Evolutionary conservation across 2,888 invertebrate genomes (phyloP).

Genomic region (Oligia fasciuncula): DNA sequence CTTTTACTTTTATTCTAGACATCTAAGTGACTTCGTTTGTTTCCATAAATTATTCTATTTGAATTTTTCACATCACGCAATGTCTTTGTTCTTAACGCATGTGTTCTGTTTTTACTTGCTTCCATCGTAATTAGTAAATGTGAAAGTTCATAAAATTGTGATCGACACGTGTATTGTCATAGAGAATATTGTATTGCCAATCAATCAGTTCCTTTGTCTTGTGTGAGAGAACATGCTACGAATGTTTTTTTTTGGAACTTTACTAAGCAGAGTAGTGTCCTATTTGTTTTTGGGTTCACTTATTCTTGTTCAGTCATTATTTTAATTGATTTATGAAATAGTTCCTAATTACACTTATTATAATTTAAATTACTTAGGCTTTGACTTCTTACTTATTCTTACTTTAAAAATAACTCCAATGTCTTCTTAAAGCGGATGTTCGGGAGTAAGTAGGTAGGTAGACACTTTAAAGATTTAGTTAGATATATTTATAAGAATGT

Average conservation of each 20-base stretch:
- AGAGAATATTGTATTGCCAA: slow-evolving; percentile 7
- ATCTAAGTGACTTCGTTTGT: slow-evolving; percentile 39
- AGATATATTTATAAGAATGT: neutral
- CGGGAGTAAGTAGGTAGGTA: neutral
- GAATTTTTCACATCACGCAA: slow-evolving; percentile 62
- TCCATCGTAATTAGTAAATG: slow-evolving; percentile 48
- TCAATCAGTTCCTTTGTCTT: slow-evolving; percentile 29
- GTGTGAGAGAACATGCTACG: slow-evolving; percentile 7
- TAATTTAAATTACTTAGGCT: too few species aligned
- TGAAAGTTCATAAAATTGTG: slow-evolving; percentile 57
- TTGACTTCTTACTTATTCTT: too few species aligned
- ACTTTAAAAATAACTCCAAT: slow-evolving; percentile 4
- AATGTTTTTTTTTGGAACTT: slow-evolving; percentile 3
- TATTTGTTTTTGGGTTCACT: neutral
- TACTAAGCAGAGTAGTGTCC: neutral
- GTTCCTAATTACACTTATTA: too few species aligned
- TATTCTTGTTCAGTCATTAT: neutral
- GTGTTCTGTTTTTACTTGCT: slow-evolving; percentile 47
- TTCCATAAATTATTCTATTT: slow-evolving; percentile 37
- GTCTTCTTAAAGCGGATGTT: neutral
- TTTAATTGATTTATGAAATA: too few species aligned
- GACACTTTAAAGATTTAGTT: slow-evolving; percentile 4
- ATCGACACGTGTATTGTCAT: slow-evolving; percentile 19
- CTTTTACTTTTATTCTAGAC: slow-evolving; percentile 47
- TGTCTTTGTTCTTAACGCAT: slow-evolving; percentile 52